Base-by-base conservation (phyloP, 2,113 vertebrate species). In the Nestor notabilis region DNA sequence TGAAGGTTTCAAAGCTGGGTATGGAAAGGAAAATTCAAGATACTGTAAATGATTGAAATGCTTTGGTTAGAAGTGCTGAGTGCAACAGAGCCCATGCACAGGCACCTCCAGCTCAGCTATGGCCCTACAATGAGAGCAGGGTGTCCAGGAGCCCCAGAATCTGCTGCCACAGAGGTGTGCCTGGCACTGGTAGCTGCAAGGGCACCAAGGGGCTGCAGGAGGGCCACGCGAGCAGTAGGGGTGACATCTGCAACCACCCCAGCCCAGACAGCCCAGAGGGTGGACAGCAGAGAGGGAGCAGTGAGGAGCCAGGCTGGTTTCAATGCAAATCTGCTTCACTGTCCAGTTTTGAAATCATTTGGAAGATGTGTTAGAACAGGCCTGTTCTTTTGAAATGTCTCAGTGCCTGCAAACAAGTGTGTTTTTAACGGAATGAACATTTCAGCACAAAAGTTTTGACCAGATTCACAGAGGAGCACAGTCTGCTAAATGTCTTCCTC, bases 361-460 rank as follows among this genome's bases (percentile, higher is more conserved):
- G 92, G 69, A 93, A 90, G 87, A 75, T 87, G 35, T 68, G 56
- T 71, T 61, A 93, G 82, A 93, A 64, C 35, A 87, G 39, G 39
- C 47, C 39, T 90, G 74, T 89, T 90, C 77, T 65, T 93, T 64
- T 83, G 84, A 93, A 95, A 91, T 28, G 17, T 64, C 61, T 94
- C 81, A 4, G 50, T 93, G 84, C 78, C 90, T 93, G 75, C 47
- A 93, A 89, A 91, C 33, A 83, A 92, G 90, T 14, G 33, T 83
- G 58, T 61, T 94, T 88, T 90, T 65, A 92, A 70, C 35, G 7
- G 91, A 66, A 83, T 31, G 92, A 90, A 83, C 76, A n/a, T 77
- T 92, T 86, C 85, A 77, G 90, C 79, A 94, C 75, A 87, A 95
- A 87, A 96, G 46, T 27, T 92, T 78, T 95, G 89, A 92, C 86